These are phyloP conservation scores for Anarsia innoxiella DNA, from an alignment of 2,888 invertebrate genomes.

Conservation along the genomic window DNA sequence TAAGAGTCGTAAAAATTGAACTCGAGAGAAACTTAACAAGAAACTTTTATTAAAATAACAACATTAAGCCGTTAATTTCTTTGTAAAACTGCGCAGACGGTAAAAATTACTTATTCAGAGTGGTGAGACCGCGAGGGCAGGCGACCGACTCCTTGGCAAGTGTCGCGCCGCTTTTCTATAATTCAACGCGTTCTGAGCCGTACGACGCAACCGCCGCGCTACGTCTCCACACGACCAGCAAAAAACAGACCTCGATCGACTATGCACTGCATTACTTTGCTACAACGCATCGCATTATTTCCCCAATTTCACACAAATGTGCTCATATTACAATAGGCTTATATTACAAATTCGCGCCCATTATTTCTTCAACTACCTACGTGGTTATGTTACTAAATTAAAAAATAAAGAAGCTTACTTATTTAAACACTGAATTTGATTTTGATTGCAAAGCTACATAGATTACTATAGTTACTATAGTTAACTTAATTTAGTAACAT, in stretches of 20 bases:
- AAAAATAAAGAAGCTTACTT: no score
- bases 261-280: constrained; percentile 1
- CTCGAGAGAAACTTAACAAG: constrained; percentile 50
- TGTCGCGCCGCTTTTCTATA: constrained; percentile 56
- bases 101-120: constrained; percentile 69
- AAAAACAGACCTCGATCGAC: background rate
- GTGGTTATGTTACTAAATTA: no score
- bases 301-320: no score
- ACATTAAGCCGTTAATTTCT: constrained; percentile 72
- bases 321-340: no score
- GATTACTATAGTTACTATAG: no score
- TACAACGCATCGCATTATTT: no score
- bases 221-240: background rate
- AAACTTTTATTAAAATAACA: constrained; percentile 72
- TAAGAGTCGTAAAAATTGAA: constrained; percentile 61
- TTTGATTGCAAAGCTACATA: no score
- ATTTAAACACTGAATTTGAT: no score
- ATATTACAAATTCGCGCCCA: no score
- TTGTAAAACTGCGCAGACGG: constrained; percentile 71
- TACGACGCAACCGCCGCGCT: constrained; percentile 1
- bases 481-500: no score
- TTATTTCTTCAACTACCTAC: no score
- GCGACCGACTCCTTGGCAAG: constrained; percentile 42
- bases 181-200: constrained; percentile 41
- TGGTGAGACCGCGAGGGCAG: constrained; percentile 50